Conservation (phyloP, 2,113 vertebrate genomes). For the Xenus cinereus region DNA sequence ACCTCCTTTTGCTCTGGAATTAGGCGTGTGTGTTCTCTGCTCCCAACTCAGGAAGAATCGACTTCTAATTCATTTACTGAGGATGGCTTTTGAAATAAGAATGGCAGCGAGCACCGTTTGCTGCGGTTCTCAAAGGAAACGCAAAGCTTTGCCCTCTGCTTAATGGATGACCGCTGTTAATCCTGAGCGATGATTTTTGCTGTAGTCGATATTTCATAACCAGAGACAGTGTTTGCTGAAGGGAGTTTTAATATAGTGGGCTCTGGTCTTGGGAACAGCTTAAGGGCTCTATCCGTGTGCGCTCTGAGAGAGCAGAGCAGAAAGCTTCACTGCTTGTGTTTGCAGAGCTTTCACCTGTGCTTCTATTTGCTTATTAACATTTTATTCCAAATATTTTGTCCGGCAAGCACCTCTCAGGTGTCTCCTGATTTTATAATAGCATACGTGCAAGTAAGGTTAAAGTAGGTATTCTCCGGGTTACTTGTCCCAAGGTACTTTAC, state of each 20-base stretch:
- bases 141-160: neutral
- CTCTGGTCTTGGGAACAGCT: neutral
- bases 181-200: neutral
- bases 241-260: neutral
- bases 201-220: conserved; percentile 4
- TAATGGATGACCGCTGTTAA: neutral
- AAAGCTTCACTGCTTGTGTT: neutral
- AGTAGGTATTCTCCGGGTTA: neutral
- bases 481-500: neutral
- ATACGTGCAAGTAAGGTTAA: neutral
- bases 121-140: neutral
- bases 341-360: neutral
- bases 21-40: neutral
- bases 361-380: neutral
- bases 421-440: neutral
- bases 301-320: neutral
- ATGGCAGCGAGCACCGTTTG: neutral
- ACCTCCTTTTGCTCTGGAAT: neutral
- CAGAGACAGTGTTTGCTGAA: neutral
- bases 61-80: neutral
- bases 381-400: neutral
- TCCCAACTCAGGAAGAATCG: neutral
- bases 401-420: neutral
- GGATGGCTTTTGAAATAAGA: neutral
- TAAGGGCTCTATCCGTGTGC: neutral